Percentiles rank a stretch among this genome's conserved stretches.
These are phyloP conservation scores for Mystacornis crossleyi DNA, from an alignment of 2,113 vertebrate species.

Conservation along the genomic window DNA sequence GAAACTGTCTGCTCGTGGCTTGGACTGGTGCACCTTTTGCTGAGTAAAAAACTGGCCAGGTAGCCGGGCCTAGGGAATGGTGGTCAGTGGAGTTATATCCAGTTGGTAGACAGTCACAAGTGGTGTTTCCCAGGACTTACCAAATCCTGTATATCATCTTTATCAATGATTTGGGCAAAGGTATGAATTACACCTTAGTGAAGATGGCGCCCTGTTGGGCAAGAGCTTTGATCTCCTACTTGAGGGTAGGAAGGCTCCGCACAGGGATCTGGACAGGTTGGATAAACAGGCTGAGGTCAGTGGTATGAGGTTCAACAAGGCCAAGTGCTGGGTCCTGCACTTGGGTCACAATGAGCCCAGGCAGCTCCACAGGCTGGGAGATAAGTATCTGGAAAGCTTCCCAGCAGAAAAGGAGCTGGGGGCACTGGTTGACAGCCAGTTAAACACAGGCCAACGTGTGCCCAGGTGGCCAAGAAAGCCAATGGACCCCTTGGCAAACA, in stretches of 20 bases:
- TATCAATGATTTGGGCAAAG: background rate
- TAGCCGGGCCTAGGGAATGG: background rate
- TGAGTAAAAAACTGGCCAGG: background rate
- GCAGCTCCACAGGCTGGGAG: no score
- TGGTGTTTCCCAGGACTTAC: background rate
- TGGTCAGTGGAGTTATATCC: background rate
- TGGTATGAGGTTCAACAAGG: background rate
- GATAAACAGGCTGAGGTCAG: background rate
- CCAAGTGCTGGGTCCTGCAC: fast-evolving
- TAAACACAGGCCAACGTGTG: background rate
- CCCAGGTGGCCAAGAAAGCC: background rate
- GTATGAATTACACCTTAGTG: background rate
- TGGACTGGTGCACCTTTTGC: background rate
- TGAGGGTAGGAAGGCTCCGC: background rate
- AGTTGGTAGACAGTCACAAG: no score
- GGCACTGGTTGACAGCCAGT: background rate
- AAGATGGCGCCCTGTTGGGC: fast-evolving
- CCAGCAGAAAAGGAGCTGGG: background rate
- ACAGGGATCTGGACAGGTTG: background rate
- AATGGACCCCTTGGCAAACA: background rate
- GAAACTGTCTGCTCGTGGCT: background rate
- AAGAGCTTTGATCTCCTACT: background rate
- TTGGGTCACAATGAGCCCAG: background rate
- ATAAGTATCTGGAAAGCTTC: background rate
- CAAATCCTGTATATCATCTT: background rate